Percentiles rank a stretch among this genome's conserved stretches.
phyloP scores from a whole-genome alignment of 2,797 vertebrate genomes.

The Pagetopsis macropterus region DNA sequence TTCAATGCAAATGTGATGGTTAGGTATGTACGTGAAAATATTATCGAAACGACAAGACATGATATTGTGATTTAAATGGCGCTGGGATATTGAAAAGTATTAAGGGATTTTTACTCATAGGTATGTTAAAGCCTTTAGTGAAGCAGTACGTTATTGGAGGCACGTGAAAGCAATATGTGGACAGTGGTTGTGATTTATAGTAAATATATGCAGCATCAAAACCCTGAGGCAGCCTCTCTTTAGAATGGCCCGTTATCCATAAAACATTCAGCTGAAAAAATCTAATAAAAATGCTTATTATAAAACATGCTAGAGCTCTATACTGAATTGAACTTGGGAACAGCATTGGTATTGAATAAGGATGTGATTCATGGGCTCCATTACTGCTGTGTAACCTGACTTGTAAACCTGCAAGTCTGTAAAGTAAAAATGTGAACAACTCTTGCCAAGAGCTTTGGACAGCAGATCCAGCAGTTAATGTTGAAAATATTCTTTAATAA shows the following conservation, averaged over 20 bases:
- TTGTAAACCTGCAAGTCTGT: background rate
- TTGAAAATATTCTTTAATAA: too few relatives aligned
- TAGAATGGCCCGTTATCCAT: conserved; percentile 6
- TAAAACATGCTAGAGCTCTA: background rate
- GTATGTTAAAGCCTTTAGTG: conserved; percentile 5
- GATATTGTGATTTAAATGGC: conserved; percentile 11
- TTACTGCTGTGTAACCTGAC: background rate
- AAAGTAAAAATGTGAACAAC: background rate
- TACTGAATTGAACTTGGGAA: background rate
- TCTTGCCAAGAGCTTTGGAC: background rate
- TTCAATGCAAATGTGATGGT: too few relatives aligned
- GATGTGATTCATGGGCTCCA: conserved; percentile 10
- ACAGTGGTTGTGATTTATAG: background rate
- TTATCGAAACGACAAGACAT: background rate
- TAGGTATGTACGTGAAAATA: too few relatives aligned
- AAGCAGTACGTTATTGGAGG: background rate
- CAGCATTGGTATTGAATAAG: background rate
- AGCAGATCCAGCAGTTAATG: background rate
- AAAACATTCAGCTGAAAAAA: background rate
- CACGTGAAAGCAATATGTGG: background rate
- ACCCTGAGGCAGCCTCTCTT: conserved; percentile 4
- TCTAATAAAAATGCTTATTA: background rate
- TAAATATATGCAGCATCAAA: conserved; percentile 1
- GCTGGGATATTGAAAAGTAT: background rate
- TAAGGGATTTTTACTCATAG: background rate